Percentiles rank a stretch among this genome's conserved stretches.
These are phyloP conservation scores for Amphimallon solstitiale DNA, from an alignment of 2,888 invertebrate genomes.

Conservation along the genomic window DNA sequence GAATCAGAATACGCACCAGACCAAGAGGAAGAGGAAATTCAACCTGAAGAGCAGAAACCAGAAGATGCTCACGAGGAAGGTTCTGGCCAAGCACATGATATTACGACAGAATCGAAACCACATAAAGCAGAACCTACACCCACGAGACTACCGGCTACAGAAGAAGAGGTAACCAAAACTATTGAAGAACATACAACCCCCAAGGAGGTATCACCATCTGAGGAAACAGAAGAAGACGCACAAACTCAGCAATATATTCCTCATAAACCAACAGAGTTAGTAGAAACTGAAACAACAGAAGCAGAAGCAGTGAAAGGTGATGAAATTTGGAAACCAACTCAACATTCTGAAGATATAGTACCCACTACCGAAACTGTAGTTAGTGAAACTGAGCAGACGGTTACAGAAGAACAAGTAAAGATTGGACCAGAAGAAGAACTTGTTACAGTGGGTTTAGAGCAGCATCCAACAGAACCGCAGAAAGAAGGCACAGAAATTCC, in stretches of 20 bases:
- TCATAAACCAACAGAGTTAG: background rate
- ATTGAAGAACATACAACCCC: conserved; percentile 13
- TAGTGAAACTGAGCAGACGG: conserved; percentile 38
- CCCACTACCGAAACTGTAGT: conserved; percentile 33
- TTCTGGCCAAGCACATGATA: conserved; percentile 7
- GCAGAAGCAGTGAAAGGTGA: conserved; percentile 1
- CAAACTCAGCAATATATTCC: background rate
- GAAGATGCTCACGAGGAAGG: conserved; percentile 15
- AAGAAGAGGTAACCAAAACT: background rate
- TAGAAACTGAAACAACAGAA: conserved; percentile 7
- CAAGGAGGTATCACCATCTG: background rate
- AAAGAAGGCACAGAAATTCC: conserved; percentile 5
- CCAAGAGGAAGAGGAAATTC: conserved; percentile 2
- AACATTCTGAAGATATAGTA: background rate
- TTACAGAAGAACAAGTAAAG: conserved; percentile 42
- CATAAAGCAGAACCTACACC: conserved; percentile 19
- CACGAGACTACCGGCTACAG: background rate
- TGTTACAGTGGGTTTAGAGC: conserved; percentile 15
- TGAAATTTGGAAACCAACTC: conserved; percentile 13
- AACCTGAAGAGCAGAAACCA: conserved; percentile 10
- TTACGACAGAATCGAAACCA: conserved; percentile 12
- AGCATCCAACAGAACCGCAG: conserved; percentile 14
- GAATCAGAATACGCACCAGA: conserved; percentile 4
- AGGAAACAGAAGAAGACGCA: background rate
- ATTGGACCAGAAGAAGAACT: conserved; percentile 33